A percentile compares a stretch with the other conserved stretches of the same genome.
These are phyloP conservation scores for Tribolium madens DNA, from an alignment of 1,140 invertebrate species.

Conservation along the genomic window DNA sequence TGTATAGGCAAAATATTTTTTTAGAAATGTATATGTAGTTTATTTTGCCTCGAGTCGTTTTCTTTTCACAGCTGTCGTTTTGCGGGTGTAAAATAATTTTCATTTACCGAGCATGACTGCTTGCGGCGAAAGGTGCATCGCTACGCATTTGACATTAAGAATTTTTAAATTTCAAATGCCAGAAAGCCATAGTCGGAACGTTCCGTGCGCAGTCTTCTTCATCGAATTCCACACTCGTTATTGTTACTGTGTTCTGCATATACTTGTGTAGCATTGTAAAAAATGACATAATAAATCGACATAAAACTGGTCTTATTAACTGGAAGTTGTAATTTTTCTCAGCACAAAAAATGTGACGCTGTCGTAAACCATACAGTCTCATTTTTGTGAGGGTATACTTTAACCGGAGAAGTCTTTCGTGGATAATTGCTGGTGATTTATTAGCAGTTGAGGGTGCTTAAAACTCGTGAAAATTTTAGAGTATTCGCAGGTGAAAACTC, in stretches of 20 bases:
- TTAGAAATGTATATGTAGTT: no score
- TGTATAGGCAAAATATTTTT: no score
- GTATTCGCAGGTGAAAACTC: constrained; percentile 11
- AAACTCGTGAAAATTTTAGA: constrained; percentile 4
- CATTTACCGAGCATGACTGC: constrained; percentile 9
- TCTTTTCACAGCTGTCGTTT: neutral
- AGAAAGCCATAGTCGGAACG: neutral
- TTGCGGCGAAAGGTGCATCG: neutral
- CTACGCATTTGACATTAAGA: constrained; percentile 31
- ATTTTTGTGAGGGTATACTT: neutral
- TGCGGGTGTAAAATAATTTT: constrained; percentile 1
- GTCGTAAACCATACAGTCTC: constrained; percentile 1
- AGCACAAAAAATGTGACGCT: neutral
- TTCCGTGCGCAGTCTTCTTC: constrained; percentile 7
- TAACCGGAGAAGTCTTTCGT: neutral
- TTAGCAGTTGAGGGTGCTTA: neutral
- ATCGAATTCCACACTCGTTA: constrained; percentile 13
- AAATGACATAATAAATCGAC: constrained; percentile 6
- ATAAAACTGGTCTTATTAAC: constrained; percentile 10
- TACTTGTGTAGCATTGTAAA: neutral
- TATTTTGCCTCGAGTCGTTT: neutral
- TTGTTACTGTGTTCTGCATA: constrained; percentile 7
- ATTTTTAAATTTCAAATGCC: constrained; percentile 32
- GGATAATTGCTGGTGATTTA: constrained; percentile 21
- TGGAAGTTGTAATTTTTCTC: constrained; percentile 1